Conservation (phyloP, 2,797 vertebrate species). For the Jordanella pulchra region DNA sequence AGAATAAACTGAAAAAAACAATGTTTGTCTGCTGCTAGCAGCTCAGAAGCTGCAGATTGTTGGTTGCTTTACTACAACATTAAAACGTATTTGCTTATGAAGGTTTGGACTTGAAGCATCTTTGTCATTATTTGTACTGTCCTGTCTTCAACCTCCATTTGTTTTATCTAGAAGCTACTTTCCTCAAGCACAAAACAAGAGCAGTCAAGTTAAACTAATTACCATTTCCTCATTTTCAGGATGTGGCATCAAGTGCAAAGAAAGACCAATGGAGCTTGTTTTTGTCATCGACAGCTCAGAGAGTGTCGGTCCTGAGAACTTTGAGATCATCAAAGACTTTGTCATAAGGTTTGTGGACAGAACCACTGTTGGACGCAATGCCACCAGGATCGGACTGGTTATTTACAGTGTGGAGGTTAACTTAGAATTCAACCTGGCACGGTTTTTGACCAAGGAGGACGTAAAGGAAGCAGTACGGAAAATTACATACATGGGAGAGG, state of each 20-base stretch:
- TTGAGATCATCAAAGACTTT: constrained; percentile 93
- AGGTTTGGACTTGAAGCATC: not conserved
- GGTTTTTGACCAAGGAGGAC: constrained; percentile 83
- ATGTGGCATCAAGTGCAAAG: constrained; percentile 92
- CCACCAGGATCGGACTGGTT: constrained; percentile 89
- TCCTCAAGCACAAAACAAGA: not conserved
- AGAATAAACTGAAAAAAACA: not conserved
- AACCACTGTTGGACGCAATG: constrained; percentile 87
- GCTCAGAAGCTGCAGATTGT: not conserved
- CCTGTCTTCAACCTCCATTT: not conserved
- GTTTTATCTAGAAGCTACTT: not conserved
- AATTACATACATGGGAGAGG: constrained; percentile 91
- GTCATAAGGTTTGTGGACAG: constrained; percentile 89
- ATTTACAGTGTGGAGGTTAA: constrained; percentile 89
- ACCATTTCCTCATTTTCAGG: constrained; percentile 71
- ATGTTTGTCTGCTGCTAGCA: not conserved
- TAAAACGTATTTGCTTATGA: not conserved
- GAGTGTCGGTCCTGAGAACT: constrained; percentile 92
- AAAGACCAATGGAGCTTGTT: constrained; percentile 93
- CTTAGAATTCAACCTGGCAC: constrained; percentile 87
- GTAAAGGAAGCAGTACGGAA: constrained; percentile 88
- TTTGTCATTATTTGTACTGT: not conserved
- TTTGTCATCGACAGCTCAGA: constrained; percentile 96
- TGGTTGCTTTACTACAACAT: not conserved
- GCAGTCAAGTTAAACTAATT: not conserved